Percentiles rank a stretch among this genome's conserved stretches.
Conservation (phyloP, 2,888 invertebrate genomes). For the Drosophila atripex region DNA sequence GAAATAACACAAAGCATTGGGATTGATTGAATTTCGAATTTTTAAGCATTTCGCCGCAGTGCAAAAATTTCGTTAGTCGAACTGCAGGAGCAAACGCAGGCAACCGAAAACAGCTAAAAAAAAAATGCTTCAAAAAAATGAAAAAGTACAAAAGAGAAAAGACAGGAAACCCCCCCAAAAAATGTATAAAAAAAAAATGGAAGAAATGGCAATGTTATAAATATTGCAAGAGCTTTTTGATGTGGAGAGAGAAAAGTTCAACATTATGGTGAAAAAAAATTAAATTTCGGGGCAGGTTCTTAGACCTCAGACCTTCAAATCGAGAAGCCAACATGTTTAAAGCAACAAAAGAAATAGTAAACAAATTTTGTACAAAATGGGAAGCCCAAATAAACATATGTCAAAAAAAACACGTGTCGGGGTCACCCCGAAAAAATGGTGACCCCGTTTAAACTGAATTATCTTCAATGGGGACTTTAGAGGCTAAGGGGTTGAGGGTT, state of each 20-base stretch:
- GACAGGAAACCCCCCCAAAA: slow-evolving; percentile 10
- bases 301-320: too few relatives aligned
- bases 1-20: slow-evolving; percentile 61
- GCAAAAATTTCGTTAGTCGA: slow-evolving; percentile 66
- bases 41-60: slow-evolving; percentile 74
- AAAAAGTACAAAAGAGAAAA: background rate
- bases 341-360: background rate
- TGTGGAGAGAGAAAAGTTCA: background rate
- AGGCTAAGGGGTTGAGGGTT: background rate
- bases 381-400: background rate
- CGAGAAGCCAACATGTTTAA: background rate
- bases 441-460: slow-evolving; percentile 6
- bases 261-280: slow-evolving; percentile 3
- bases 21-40: slow-evolving; percentile 76
- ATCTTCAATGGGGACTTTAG: background rate
- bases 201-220: slow-evolving; percentile 3
- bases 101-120: slow-evolving; percentile 26
- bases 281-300: background rate
- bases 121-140: background rate
- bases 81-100: slow-evolving; percentile 46
- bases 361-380: background rate
- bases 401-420: background rate
- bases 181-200: slow-evolving; percentile 8
- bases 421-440: background rate
- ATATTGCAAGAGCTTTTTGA: slow-evolving; percentile 14